A percentile compares a stretch with the other conserved stretches of the same genome.
These are phyloP conservation scores for Entelurus aequoreus DNA, from an alignment of 2,113 vertebrate genomes.

Conservation along the genomic window DNA sequence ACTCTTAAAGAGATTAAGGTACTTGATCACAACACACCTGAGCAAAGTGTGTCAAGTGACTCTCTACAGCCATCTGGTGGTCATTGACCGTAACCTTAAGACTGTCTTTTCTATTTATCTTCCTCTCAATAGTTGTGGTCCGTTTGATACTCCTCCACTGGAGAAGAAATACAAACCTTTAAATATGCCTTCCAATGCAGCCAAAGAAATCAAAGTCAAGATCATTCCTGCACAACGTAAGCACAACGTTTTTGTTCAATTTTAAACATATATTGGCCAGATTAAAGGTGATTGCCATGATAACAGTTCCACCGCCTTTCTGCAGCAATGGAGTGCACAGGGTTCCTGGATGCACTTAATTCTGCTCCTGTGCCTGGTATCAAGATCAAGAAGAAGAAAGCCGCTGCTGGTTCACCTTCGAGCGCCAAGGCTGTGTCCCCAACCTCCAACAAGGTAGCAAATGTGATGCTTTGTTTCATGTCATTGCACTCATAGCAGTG, in stretches of 20 bases:
- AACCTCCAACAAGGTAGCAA: slow-evolving; percentile 82
- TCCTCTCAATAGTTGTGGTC: slow-evolving; percentile 35
- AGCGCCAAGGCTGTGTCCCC: slow-evolving; percentile 81
- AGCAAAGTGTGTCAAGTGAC: not conserved
- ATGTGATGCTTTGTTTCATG: not conserved
- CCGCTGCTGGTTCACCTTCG: not conserved
- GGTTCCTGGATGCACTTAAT: slow-evolving; percentile 92
- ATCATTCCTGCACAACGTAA: slow-evolving; percentile 92
- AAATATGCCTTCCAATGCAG: slow-evolving; percentile 82
- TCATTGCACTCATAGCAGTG: not conserved
- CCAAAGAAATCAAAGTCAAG: slow-evolving; percentile 97
- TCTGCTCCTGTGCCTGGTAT: slow-evolving; percentile 90
- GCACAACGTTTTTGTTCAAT: slow-evolving; percentile 29
- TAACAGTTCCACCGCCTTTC: not conserved
- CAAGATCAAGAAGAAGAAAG: slow-evolving; percentile 96
- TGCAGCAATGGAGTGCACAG: slow-evolving; percentile 88
- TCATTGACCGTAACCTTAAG: not conserved
- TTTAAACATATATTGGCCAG: not conserved
- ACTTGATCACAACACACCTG: not conserved
- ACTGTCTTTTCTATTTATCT: not conserved
- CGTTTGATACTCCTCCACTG: slow-evolving; percentile 66
- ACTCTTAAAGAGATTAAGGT: slow-evolving; percentile 87
- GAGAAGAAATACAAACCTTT: slow-evolving; percentile 98
- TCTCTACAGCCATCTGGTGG: slow-evolving; percentile 14
- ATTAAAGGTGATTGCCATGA: not conserved